Evolutionary conservation across 2,888 invertebrate species (phyloP).

Genomic region (Campoletis raptor): DNA sequence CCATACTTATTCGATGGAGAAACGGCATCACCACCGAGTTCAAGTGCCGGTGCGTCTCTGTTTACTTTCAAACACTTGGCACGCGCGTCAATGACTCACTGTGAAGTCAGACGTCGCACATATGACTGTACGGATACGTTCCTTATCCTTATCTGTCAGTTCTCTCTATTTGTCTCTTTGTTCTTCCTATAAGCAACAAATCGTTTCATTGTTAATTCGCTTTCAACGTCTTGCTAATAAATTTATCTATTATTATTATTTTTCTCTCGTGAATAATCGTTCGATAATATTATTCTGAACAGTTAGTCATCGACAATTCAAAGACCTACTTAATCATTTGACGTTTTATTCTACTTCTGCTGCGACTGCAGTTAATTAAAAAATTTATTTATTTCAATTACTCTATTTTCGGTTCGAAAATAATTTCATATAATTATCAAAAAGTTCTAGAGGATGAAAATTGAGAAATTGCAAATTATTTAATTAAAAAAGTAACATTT

Average conservation of each 20-base stretch:
- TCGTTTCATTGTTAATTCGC: slow-evolving; percentile 21
- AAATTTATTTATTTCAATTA: neutral
- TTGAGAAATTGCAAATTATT: too few relatives aligned
- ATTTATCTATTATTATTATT: neutral
- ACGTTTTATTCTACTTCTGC: neutral
- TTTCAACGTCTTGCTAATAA: neutral
- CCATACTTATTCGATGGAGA: slow-evolving; percentile 47
- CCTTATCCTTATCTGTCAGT: slow-evolving; percentile 59
- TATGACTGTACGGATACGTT: slow-evolving; percentile 23
- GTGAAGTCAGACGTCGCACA: slow-evolving; percentile 25
- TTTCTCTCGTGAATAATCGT: slow-evolving; percentile 9
- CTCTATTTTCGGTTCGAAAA: neutral
- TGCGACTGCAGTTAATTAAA: neutral
- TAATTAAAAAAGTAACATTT: neutral
- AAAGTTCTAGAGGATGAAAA: too few relatives aligned
- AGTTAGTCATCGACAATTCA: neutral
- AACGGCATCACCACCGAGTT: slow-evolving; percentile 26
- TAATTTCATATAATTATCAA: neutral
- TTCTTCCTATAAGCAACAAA: slow-evolving; percentile 16
- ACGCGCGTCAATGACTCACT: slow-evolving; percentile 67
- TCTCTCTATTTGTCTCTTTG: slow-evolving; percentile 27
- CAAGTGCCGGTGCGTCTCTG: slow-evolving; percentile 59
- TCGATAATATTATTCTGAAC: neutral
- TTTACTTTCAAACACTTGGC: slow-evolving; percentile 67
- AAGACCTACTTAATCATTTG: neutral